Evolutionary conservation across 2,888 invertebrate species (phyloP).

Genomic region (Theretra japonica): DNA sequence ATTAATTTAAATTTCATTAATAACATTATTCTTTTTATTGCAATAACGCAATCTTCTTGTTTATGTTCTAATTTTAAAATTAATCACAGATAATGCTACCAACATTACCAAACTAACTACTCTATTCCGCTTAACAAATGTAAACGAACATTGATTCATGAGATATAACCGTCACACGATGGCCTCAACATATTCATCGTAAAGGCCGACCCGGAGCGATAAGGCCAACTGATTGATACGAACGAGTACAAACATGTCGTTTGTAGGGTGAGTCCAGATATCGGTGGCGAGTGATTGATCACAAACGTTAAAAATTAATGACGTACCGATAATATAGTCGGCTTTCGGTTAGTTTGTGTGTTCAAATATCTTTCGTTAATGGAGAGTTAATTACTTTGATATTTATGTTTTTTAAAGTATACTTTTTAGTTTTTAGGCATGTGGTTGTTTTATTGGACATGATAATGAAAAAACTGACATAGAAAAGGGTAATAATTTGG

Average conservation of each 20-base stretch:
- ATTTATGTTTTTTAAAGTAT: not conserved
- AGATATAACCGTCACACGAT: not conserved
- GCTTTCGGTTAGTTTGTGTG: no score
- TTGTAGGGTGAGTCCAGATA: constrained; percentile 25
- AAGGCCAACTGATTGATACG: constrained; percentile 17
- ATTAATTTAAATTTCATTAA: no score
- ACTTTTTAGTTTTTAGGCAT: not conserved
- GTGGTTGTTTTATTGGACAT: not conserved
- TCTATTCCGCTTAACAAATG: no score
- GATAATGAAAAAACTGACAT: no score
- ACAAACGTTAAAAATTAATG: constrained; percentile 19
- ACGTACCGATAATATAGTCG: not conserved
- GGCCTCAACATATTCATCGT: constrained; percentile 1
- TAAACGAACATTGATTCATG: not conserved
- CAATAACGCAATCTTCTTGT: no score
- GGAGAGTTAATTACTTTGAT: not conserved
- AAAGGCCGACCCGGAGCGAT: constrained; percentile 14
- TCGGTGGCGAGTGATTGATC: constrained; percentile 28
- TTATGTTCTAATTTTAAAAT: no score
- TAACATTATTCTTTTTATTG: no score
- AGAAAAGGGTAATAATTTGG: no score
- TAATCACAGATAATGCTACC: no score
- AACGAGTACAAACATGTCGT: constrained; percentile 24
- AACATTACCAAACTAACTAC: no score
- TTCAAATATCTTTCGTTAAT: not conserved